Base-by-base conservation (phyloP, 2,113 vertebrate species). In the Motacilla alba region DNA sequence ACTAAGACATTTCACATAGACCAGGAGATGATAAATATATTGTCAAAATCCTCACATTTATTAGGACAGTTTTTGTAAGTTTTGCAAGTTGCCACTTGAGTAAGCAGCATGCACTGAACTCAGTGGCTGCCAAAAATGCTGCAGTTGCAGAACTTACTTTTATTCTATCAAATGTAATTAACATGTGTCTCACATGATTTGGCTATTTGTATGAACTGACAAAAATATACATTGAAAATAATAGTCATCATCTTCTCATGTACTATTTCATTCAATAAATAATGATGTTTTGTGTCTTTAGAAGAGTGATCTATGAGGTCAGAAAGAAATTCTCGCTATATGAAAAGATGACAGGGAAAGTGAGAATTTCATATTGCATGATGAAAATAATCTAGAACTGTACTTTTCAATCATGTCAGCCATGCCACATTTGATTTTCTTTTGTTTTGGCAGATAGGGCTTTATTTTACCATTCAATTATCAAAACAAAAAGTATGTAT, bases 71-170 rank as follows among this genome's bases (percentile, higher is more conserved):
- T 82, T 93, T 93, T 94, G 64, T 90, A 94, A 89, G 22, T 96
- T 97, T 93, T 96, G 79, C 79, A 95, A 91, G 80, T 85, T 97
- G 28, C 72, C 74, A 83, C 69, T 89, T 95, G 93, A 97, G 89
- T 85, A 94, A 93, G 79, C 78, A 82, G 62, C 67, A 33, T 73
- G 16, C 15, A 14, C 50, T 95, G 60, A 93, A 84, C 49, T 95
- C 73, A 78, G 74, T 83, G 86, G 56, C 93, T 95, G 80, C 74
- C 58, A 94, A 86, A 96, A 96, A 37, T 83, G 76, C 91, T 93
- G 47, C 92, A 80, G 83, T 88, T 96, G 94, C 94, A 95, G 93
- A 96, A 96, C 88, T 82, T 46, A 70, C 62, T 88, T 90, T 95
- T 70, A 50, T 90, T 56, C 24, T 72, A 39, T 83, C 91, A 90